Conservation (phyloP, 2,888 invertebrate genomes). For the Cephus runcator region DNA sequence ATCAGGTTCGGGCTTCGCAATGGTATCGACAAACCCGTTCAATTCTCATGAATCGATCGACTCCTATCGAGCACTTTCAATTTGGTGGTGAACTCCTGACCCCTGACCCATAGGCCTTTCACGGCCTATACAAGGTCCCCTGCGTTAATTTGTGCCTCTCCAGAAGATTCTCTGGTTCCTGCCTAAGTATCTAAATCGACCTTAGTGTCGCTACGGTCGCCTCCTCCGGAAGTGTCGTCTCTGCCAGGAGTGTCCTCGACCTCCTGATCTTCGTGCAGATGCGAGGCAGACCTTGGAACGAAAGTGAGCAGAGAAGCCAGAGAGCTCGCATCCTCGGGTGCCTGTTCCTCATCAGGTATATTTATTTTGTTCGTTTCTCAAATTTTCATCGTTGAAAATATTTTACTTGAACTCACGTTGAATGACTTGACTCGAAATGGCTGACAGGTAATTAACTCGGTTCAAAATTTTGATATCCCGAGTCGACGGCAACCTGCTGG, state of each 20-base stretch:
- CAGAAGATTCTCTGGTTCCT: background rate
- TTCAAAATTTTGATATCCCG: background rate
- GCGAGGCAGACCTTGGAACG: constrained; percentile 10
- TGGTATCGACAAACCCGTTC: background rate
- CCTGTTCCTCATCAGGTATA: background rate
- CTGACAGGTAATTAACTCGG: background rate
- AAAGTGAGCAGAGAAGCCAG: constrained; percentile 10
- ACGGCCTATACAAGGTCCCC: background rate
- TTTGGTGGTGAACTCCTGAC: background rate
- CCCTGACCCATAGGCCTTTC: background rate
- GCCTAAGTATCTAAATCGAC: background rate
- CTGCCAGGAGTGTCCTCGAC: constrained; percentile 13
- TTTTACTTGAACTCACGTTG: background rate
- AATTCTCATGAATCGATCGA: background rate
- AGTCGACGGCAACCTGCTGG: background rate
- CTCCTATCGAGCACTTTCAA: background rate
- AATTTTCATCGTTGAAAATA: background rate
- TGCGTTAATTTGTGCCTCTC: background rate
- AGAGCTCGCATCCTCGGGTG: constrained; percentile 15
- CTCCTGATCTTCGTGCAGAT: constrained; percentile 13
- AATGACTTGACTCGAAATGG: background rate
- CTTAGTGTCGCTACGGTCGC: background rate
- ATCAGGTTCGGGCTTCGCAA: background rate
- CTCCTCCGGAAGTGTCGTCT: background rate
- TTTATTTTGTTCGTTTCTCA: background rate